phyloP scores from a whole-genome alignment of 2,888 invertebrate genomes.

The Sepioteuthis lessoniana region DNA sequence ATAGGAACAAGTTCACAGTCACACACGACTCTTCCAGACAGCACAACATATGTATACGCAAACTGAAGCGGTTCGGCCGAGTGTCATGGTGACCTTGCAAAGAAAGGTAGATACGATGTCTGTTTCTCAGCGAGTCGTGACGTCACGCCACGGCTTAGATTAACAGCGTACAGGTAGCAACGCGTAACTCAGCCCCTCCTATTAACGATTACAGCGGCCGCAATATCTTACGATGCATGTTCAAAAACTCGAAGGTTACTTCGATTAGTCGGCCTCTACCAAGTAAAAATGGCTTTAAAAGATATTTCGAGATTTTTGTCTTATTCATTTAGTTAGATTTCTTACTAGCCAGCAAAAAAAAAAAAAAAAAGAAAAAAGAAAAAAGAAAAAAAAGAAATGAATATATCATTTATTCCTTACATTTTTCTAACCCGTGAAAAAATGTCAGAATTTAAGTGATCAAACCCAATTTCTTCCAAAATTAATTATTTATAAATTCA shows the following conservation, averaged over 20 bases:
- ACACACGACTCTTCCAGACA: constrained; percentile 17
- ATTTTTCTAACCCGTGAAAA: too few relatives aligned
- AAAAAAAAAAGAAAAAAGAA: too few relatives aligned
- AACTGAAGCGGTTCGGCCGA: background rate
- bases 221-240: background rate
- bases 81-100: background rate
- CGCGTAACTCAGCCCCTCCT: background rate
- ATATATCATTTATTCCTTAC: too few relatives aligned
- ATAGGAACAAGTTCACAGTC: background rate
- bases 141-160: constrained; percentile 21
- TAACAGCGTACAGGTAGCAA: constrained; percentile 8
- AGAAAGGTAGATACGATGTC: constrained; percentile 23
- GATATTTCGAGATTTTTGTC: too few relatives aligned
- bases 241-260: background rate
- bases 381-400: too few relatives aligned
- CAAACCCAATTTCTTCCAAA: too few relatives aligned
- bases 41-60: background rate
- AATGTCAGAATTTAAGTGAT: too few relatives aligned
- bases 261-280: too few relatives aligned
- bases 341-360: too few relatives aligned
- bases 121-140: constrained; percentile 33
- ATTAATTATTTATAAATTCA: too few relatives aligned
- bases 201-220: background rate
- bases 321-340: too few relatives aligned
- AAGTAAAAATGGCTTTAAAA: too few relatives aligned